Evolutionary conservation across 2,888 invertebrate species (phyloP), one percentile per base, ranked within the genome.

Genomic region (Seira ritae): DNA sequence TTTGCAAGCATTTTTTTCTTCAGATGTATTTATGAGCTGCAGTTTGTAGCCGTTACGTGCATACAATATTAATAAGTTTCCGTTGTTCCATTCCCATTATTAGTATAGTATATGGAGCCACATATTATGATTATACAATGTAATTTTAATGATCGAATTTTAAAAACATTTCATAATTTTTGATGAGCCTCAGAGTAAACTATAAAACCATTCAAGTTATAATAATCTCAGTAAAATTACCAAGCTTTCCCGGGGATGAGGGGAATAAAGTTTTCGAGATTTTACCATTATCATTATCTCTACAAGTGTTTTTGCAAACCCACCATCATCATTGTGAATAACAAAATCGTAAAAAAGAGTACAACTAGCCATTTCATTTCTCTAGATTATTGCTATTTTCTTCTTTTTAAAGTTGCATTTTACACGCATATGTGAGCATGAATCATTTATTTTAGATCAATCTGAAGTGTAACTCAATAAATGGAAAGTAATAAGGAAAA

Each of bases 381-480:
- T 15, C 15, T 50, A 62, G 62, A 62, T 62, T 20, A 62, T 22
- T 19, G 62, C 62, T 20, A 62, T 46, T 20, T 67, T 68, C 67
- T 22, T 19, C 42, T 22, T 60, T 67, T 19, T 71, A 31, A 31
- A 67, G 67, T 66, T 67, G 50, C 80, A 80, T 80, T 80, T 80
- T 80, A 80, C 80, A 80, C 74, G 80, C 80, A 60, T 74, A 69
- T 22, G 60, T 80, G 67, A 80, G 74, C 80, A 80, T 74, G 80
- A n/a, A 80, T 66, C 66, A 66, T 20, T 74, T 20, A 71, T 31
- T 22, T 62, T 2, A 62, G 62, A 62, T 62, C 62, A 62, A 20
- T 62, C 22, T 62, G 22, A 62, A 62, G 62, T 62, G 62, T 62
- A 62, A 62, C 62, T 62, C 62, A 62, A 62, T 62, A 62, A 62